Base-by-base conservation (phyloP, 1,140 invertebrate species). In the Sycobia sp. region DNA sequence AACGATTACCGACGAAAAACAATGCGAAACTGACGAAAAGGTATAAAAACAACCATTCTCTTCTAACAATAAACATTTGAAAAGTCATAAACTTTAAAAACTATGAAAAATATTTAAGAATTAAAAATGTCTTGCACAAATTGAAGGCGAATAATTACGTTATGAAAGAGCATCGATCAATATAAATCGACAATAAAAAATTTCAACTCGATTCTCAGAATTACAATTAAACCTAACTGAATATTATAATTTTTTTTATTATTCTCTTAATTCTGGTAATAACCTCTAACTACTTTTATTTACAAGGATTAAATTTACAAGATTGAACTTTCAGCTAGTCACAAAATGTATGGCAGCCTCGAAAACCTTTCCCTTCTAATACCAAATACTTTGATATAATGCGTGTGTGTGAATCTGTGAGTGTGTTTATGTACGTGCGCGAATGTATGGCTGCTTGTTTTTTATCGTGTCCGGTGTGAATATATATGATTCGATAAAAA, bases 281-380 rank as follows among this genome's bases (percentile, higher is more conserved):
- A 7, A 62, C n/a, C 4, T 36, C 59, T 62, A 62, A 43, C 66
- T 74, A 71, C n/a, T 53, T 49, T 68, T 79, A 78, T 76, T 29
- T 79, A 80, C 77, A 76, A 59, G 70, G 69, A 65, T 74, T 55
- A 55, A 76, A 75, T 77, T 78, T 76, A 78, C 74, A 77, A 71
- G 62, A 69, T 74, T 70, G 62, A 74, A 75, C 66, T 69, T 65
- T 68, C 65, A 64, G 54, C 69, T 71, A 71, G 55, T 68, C 68
- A 62, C 65, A 63, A 61, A 56, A 57, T 67, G 54, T 62, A 60
- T 67, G 68, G 65, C 63, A 65, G 54, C 64, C 69, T 69, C 66
- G 63, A 60, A 73, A 56, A 47, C 74, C 73, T 77, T 79, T 78
- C 73, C 73, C 73, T 73, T 75, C 69, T 68, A 75, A 77, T 79